A percentile compares a stretch with the other conserved stretches of the same genome.
phyloP scores from a whole-genome alignment of 1,140 invertebrate genomes.

The Cotesia vestalis region DNA sequence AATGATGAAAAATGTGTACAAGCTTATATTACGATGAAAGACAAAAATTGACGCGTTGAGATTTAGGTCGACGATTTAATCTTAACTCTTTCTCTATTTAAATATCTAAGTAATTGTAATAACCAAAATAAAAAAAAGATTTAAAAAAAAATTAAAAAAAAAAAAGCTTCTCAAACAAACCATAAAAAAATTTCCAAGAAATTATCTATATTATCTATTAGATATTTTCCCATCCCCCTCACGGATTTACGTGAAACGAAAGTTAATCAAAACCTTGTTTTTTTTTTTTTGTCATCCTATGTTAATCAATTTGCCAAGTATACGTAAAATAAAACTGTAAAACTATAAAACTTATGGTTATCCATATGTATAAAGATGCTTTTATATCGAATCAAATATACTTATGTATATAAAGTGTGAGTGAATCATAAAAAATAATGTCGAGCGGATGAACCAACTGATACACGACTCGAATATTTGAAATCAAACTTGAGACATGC shows the following conservation, averaged over 20 bases:
- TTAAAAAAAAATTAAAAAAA: background rate
- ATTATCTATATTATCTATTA: too few relatives aligned
- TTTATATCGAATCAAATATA: too few relatives aligned
- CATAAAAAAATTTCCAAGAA: background rate
- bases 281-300: too few relatives aligned
- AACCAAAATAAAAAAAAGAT: background rate
- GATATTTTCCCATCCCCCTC: too few relatives aligned
- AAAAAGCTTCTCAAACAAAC: background rate
- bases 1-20: background rate
- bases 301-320: slow-evolving; percentile 15
- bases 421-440: background rate
- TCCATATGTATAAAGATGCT: too few relatives aligned
- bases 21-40: slow-evolving; percentile 5
- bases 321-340: background rate
- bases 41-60: slow-evolving; percentile 23
- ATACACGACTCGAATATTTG: slow-evolving; percentile 20
- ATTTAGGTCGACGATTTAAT: slow-evolving; percentile 18
- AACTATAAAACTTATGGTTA: too few relatives aligned
- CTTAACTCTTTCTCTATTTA: slow-evolving; percentile 6
- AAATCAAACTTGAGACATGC: slow-evolving; percentile 7
- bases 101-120: background rate
- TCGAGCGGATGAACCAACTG: background rate
- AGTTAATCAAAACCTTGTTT: too few relatives aligned
- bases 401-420: too few relatives aligned
- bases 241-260: slow-evolving; percentile 10